phyloP scores from a whole-genome alignment of 2,113 vertebrate genomes.

The Eurypyga helias region DNA sequence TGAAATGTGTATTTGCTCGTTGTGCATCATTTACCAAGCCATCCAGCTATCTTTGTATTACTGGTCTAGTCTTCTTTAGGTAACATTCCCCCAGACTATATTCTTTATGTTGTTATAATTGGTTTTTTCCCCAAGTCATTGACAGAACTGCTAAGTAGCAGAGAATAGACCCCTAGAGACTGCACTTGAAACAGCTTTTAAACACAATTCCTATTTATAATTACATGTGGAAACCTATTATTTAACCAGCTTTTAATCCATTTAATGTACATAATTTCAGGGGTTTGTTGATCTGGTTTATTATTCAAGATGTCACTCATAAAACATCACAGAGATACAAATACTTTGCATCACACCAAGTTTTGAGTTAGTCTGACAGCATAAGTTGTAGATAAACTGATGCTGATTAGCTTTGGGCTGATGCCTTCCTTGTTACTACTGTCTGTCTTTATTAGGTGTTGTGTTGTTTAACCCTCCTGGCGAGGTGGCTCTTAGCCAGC shows the following conservation, averaged over 20 bases:
- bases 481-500: background rate
- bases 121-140: background rate
- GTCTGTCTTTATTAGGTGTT: background rate
- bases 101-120: background rate
- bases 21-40: background rate
- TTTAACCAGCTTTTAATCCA: background rate
- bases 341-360: background rate
- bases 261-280: background rate
- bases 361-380: background rate
- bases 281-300: background rate
- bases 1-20: background rate
- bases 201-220: background rate
- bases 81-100: background rate
- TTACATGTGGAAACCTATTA: background rate
- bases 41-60: background rate
- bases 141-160: background rate
- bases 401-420: background rate
- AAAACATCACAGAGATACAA: background rate
- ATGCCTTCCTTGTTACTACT: background rate
- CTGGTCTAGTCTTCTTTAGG: background rate
- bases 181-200: background rate
- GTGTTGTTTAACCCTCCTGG: background rate
- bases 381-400: background rate
- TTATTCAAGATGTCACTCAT: background rate
- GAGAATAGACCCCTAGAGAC: background rate